Percentiles rank a stretch among this genome's conserved stretches.
phyloP scores from a whole-genome alignment of 2,113 vertebrate genomes.

The Platysternon megacephalum region DNA sequence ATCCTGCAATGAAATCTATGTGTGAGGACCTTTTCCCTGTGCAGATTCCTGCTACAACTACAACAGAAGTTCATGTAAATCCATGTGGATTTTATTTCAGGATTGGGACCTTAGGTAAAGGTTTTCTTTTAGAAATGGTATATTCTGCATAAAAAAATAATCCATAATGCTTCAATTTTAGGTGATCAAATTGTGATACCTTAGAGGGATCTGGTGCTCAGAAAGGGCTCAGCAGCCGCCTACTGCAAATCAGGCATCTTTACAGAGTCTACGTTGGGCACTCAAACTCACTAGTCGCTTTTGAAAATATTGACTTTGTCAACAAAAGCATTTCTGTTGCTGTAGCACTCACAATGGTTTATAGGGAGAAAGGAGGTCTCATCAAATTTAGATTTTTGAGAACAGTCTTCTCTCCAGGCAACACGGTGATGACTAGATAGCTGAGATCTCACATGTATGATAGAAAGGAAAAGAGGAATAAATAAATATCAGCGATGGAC shows the following conservation, averaged over 20 bases:
- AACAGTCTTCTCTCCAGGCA: background rate
- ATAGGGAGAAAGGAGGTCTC: background rate
- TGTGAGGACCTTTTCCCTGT: background rate
- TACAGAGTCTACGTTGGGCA: background rate
- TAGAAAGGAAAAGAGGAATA: background rate
- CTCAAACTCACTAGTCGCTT: background rate
- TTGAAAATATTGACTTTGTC: background rate
- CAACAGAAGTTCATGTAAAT: background rate
- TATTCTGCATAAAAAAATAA: background rate
- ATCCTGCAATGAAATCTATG: background rate
- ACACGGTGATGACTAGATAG: background rate
- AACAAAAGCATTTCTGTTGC: background rate
- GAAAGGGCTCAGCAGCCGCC: background rate
- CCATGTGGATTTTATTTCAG: background rate
- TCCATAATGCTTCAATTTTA: background rate
- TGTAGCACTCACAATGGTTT: background rate
- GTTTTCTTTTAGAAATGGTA: background rate
- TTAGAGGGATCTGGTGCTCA: background rate
- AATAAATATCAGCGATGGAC: background rate
- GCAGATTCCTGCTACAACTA: background rate
- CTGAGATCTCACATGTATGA: background rate
- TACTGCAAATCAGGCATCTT: background rate
- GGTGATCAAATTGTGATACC: background rate
- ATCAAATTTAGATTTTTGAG: background rate
- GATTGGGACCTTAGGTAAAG: background rate